Percentiles rank a stretch among this genome's conserved stretches.
Conservation (phyloP, 1,140 invertebrate genomes). For the Bombus superbus region DNA sequence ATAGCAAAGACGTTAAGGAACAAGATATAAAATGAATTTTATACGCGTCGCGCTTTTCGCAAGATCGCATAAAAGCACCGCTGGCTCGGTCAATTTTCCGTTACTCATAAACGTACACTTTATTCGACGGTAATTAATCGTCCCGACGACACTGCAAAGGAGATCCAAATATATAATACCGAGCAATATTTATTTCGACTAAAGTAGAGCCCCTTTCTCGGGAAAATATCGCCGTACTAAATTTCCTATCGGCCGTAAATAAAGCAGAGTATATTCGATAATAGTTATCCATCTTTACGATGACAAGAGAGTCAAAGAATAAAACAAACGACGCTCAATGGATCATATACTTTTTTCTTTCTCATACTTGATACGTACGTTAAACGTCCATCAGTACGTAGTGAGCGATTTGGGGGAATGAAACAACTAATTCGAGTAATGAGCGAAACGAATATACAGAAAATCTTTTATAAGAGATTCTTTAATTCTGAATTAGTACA, state of each 20-base stretch:
- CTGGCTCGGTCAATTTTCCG: not conserved
- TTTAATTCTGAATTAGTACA: no score
- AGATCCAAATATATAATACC: not conserved
- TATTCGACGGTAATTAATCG: not conserved
- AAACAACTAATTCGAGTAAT: not conserved
- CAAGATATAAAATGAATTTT: not conserved
- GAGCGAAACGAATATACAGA: no score
- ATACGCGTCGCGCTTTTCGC: not conserved
- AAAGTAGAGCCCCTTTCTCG: no score
- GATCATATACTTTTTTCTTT: not conserved
- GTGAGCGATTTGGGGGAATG: not conserved
- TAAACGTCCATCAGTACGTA: not conserved
- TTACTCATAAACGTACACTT: not conserved
- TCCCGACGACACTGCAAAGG: not conserved
- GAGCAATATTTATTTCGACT: not conserved
- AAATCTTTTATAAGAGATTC: no score
- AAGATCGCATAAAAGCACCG: not conserved
- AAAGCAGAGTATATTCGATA: not conserved
- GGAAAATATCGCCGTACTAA: not conserved
- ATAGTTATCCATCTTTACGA: conserved; percentile 1
- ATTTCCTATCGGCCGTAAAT: not conserved
- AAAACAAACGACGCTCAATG: not conserved
- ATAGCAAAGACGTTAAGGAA: not conserved
- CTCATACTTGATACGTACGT: not conserved
- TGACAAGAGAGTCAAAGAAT: not conserved